Evolutionary conservation across 1,140 invertebrate species (phyloP), one percentile per base, ranked within the genome.

Genomic region (Zaprionus taronus): DNA sequence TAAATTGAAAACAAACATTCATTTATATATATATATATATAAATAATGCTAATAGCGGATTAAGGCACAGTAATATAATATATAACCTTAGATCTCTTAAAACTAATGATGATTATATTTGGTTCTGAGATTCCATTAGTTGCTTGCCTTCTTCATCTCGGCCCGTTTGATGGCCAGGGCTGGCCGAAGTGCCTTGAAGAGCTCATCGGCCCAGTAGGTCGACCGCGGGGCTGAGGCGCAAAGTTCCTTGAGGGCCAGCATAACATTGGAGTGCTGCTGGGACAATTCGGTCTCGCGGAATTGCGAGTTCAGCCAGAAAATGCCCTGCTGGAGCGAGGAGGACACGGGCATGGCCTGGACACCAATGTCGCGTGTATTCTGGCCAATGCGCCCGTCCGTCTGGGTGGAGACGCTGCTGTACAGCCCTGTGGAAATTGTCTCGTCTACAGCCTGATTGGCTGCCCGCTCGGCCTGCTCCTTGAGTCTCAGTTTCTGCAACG

Each of bases 181-280:
- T 5, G 22, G 49, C 15, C 22, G 47, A 7, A 86, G 49, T 2
- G 49, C 20, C n/a, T 44, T 58, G 36, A 51, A 83, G 1, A 86
- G 15, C 1, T 41, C 20, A 4, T 57, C 60, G 15, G 83, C 83
- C 55, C 41, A 31, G 14, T n/a, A 36, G 2, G 20, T 11, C 2
- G 69, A 5, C 20, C 24, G 55, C 1, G 83, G 83, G 31, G 51
- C 11, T 2, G 4, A 11, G 1, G 41, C 44, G 4, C 15, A 38
- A 1, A 87, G 57, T 15, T 83, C 71, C 57, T 89, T 69, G 7
- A 87, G 31, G 4, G 73, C 56, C 15, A 70, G 38, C 78, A 81
- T 64, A 0, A 83, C 70, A 28, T 86, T 83, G 0, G 62, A 17
- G 9, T 87, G 77, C n/a, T 63, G 49, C 24, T 83, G 81, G 1